phyloP scores from a whole-genome alignment of 30 jellyfish, hydroid and myxozoan species.

The Haliclystus octoradiatus region DNA sequence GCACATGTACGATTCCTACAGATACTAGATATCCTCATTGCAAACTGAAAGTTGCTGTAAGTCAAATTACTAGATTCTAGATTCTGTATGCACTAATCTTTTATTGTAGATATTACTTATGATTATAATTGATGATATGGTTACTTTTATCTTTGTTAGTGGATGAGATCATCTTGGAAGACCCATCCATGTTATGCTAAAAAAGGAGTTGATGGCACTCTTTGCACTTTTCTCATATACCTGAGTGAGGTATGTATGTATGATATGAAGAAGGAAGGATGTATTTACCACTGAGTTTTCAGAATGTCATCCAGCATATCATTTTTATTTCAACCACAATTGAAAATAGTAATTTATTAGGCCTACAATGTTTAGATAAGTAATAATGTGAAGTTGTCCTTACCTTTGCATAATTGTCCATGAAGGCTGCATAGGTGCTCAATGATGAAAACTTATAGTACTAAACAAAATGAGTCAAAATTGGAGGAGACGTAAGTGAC shows the following conservation, averaged over 20 bases:
- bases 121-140: not conserved
- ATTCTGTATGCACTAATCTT: not conserved
- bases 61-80: too few relatives aligned
- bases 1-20: slow-evolving; percentile 46
- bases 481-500: too few relatives aligned
- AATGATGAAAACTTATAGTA: too few relatives aligned
- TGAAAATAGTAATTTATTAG: slow-evolving; percentile 3
- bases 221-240: slow-evolving; percentile 58
- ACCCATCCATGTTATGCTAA: slow-evolving; percentile 42
- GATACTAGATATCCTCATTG: slow-evolving; percentile 51
- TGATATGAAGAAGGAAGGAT: not conserved
- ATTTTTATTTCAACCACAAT: not conserved
- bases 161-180: slow-evolving; percentile 84
- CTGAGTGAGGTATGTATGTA: slow-evolving; percentile 53
- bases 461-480: too few relatives aligned
- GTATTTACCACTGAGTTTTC: slow-evolving; percentile 4
- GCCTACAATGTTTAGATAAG: too few relatives aligned
- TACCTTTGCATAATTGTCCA: too few relatives aligned
- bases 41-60: slow-evolving; percentile 59
- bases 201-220: slow-evolving; percentile 68
- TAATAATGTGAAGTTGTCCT: too few relatives aligned
- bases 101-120: not conserved
- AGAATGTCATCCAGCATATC: not conserved
- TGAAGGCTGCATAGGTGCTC: too few relatives aligned
- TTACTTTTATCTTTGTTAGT: slow-evolving; percentile 27